A percentile compares a stretch with the other conserved stretches of the same genome.
These are phyloP conservation scores for Sinelater perroti DNA, from an alignment of 2,888 invertebrate genomes.

Conservation along the genomic window DNA sequence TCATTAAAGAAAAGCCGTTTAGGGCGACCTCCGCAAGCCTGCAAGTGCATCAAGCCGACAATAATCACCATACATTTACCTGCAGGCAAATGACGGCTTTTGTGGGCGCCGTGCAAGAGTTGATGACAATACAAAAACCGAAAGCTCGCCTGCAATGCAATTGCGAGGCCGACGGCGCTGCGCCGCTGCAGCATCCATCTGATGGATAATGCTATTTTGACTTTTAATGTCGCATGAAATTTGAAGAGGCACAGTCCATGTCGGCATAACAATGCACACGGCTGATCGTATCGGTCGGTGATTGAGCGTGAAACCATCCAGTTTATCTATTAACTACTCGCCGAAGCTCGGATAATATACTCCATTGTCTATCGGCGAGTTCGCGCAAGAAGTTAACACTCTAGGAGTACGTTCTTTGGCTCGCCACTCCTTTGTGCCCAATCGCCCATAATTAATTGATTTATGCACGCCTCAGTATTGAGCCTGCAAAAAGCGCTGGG, in stretches of 20 bases:
- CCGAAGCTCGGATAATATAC: slow-evolving; percentile 55
- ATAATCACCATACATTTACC: slow-evolving; percentile 7
- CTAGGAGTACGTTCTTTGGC: slow-evolving; percentile 45
- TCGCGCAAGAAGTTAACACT: slow-evolving; percentile 49
- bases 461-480: slow-evolving; percentile 48
- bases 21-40: too few species aligned
- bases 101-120: slow-evolving; percentile 9
- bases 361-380: slow-evolving; percentile 55
- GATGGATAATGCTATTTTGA: slow-evolving; percentile 61
- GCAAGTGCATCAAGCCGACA: slow-evolving; percentile 1
- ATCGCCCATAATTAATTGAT: slow-evolving; percentile 52
- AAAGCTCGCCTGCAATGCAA: slow-evolving; percentile 32
- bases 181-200: slow-evolving; percentile 47
- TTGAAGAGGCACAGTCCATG: slow-evolving; percentile 59
- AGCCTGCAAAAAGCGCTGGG: slow-evolving; percentile 41
- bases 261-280: slow-evolving; percentile 58
- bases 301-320: slow-evolving; percentile 62
- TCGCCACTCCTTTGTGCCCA: slow-evolving; percentile 48
- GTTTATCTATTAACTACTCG: slow-evolving; percentile 61
- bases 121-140: slow-evolving; percentile 36
- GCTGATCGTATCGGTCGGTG: slow-evolving; percentile 58
- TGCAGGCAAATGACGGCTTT: slow-evolving; percentile 19
- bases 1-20: too few species aligned
- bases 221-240: slow-evolving; percentile 62
- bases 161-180: slow-evolving; percentile 36